Base-by-base conservation (phyloP, 2,797 vertebrate genomes). In the Coregonus suidteri region DNA sequence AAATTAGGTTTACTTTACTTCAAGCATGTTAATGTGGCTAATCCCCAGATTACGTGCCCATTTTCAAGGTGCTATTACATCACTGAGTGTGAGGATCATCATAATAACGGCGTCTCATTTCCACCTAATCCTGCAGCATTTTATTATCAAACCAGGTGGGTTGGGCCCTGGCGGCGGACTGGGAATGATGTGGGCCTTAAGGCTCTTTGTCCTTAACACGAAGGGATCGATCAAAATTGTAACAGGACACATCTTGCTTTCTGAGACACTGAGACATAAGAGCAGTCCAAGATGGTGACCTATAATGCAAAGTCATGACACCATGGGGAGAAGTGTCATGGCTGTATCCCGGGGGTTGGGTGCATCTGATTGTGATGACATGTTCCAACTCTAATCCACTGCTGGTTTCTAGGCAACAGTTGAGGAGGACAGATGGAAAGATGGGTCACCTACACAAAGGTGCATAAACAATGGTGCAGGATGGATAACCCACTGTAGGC, bases 41-140 rank as follows among this genome's bases (percentile, higher is more conserved):
- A 91, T 86, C 88, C 88, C 82, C 77, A 84, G 85, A 91, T 91
- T 91, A 90, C 82, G 82, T 85, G 83, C 81, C 83, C 79, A 83
- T 86, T 89, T 88, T 90, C 87, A 90, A 86, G 85, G 89, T 90
- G 85, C 88, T 90, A 90, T 91, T 88, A 88, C 86, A 90, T 88
- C 87, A 88, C 79, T 16, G 73, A 78, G 83, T 86, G 81, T 79
- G 75, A 72, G 82, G 81, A 90, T 89, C 87, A 85, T 77, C 82
- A 83, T 85, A 86, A 88, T 87, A 87, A 88, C 81, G 86, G 83
- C 89, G 85, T 85, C 75, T 82, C 78, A 80, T 80, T 77, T 83
- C 76, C 70, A 77, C 25, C 79, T 89, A 91, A 87, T 90, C 88
- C 85, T 78, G 76, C 78, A 77, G 81, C 76, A 87, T 64, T 87